Percentiles rank a stretch among this genome's conserved stretches.
Conservation (phyloP, 2,888 invertebrate genomes). For the Rugalucina vietnamica region DNA sequence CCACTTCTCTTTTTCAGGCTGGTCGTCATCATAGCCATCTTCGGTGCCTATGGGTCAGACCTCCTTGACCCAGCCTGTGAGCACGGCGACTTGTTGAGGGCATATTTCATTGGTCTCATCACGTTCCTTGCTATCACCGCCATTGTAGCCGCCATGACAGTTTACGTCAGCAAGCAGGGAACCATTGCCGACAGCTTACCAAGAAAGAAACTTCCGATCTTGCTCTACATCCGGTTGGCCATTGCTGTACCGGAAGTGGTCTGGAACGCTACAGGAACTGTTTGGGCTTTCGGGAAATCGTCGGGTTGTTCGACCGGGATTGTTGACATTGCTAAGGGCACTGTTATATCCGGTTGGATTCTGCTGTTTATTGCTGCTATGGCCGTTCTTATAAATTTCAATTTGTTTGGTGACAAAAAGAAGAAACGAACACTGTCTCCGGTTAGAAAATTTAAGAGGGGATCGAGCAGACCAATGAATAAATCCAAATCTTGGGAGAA, state of each 20-base stretch:
- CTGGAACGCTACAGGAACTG: slow-evolving; percentile 57
- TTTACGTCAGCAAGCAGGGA: slow-evolving; percentile 53
- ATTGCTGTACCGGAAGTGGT: slow-evolving; percentile 55
- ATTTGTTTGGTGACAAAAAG: slow-evolving; percentile 88
- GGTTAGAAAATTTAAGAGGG: slow-evolving; percentile 52
- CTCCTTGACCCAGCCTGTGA: slow-evolving; percentile 81
- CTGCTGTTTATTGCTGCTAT: slow-evolving; percentile 89
- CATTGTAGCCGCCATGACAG: slow-evolving; percentile 39
- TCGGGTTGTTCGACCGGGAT: slow-evolving; percentile 69
- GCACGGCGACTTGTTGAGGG: slow-evolving; percentile 33
- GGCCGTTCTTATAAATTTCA: slow-evolving; percentile 91
- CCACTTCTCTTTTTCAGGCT: no score
- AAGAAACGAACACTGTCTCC: slow-evolving; percentile 19
- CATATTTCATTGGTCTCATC: slow-evolving; percentile 55
- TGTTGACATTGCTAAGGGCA: slow-evolving; percentile 85
- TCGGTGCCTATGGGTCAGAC: slow-evolving; percentile 87
- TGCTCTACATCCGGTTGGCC: slow-evolving; percentile 48
- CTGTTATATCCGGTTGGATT: slow-evolving; percentile 93
- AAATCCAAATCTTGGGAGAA: slow-evolving; percentile 76
- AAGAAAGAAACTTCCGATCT: slow-evolving; percentile 36
- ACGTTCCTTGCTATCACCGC: slow-evolving; percentile 48
- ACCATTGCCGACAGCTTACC: slow-evolving; percentile 47
- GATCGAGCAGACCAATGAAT: slow-evolving; percentile 49
- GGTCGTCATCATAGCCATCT: slow-evolving; percentile 88
- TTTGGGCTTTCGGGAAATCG: slow-evolving; percentile 51